Conservation (phyloP, 1,140 invertebrate genomes). For the Chrysomallon squamiferum region DNA sequence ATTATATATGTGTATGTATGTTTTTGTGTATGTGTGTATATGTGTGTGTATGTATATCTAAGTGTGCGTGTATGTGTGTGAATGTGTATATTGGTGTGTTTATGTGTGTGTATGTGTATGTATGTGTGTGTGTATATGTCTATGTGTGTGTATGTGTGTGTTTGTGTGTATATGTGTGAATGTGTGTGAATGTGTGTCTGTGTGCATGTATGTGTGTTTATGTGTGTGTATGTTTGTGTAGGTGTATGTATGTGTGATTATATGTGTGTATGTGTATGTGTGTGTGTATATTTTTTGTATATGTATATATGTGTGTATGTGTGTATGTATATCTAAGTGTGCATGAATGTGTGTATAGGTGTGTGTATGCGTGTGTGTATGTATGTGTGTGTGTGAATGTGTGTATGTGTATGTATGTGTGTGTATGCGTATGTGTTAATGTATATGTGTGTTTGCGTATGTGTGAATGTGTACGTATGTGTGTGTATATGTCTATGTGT, state of each 20-base stretch:
- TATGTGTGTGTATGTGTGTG: neutral
- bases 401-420: neutral
- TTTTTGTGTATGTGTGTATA: neutral
- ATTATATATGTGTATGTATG: neutral
- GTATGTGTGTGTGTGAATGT: neutral
- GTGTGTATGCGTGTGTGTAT: neutral
- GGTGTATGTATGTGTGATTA: neutral
- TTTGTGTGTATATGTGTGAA: neutral
- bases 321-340: neutral
- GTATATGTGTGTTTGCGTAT: neutral
- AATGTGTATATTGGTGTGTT: neutral
- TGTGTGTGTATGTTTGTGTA: neutral
- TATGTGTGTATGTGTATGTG: neutral
- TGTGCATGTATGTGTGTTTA: neutral
- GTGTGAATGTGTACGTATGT: neutral
- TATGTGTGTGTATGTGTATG: neutral
- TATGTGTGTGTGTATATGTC: neutral
- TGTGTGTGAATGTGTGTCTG: neutral
- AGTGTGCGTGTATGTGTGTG: neutral
- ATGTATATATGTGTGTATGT: neutral
- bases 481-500: neutral
- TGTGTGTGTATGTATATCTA: neutral
- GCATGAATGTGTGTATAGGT: neutral
- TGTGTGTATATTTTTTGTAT: too few species aligned
- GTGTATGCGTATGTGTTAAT: neutral